Base-by-base conservation (phyloP, 2,888 invertebrate genomes). In the Liodrosophila aerea region DNA sequence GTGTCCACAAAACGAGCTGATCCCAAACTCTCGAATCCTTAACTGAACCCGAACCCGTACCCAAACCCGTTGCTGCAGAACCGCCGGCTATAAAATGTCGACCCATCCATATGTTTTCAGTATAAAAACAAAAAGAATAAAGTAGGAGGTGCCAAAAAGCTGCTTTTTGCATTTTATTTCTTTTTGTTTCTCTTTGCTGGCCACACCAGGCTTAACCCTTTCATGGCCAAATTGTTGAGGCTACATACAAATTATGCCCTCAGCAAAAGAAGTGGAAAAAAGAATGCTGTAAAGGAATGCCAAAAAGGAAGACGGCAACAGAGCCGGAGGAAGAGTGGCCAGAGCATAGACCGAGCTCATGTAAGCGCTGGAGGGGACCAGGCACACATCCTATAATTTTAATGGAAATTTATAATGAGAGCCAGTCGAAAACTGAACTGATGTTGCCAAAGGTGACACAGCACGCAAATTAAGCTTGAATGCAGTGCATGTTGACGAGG, bases 341-440 rank as follows among this genome's bases (percentile, higher is more conserved):
- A 2, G 13, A 5, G 5, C 4, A n/a, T n/a, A n/a, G 13, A 27
- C 1, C 2, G 15, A 3, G 16, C 15, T 0, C 1, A 2, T 16
- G 4, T 12, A 3, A 31, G 5, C n/a, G 16, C 11, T 0, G 33
- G 11, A 18, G 22, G n/a, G 33, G 30, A 12, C 37, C 39, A 37
- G 51, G 34, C 74, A 58, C 61, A 62, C 52, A 47, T 81, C 78
- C 64, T 78, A 74, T 86, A 76, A 78, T 78, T 84, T 86, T 86
- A 84, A 78, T 86, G 78, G 74, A 86, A 81, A 78, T 84, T 77
- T 81, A 86, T 78, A 78, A 78, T 78, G 86, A 78, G 86, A 69
- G 82, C 58, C 85, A 65, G 63, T 73, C 84, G 69, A 64, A 73
- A 86, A 69, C 76, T 73, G 63, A 86, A 69, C 76, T 73, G 63